Evolutionary conservation across 2,113 vertebrate genomes (phyloP).

Genomic region (Macroglossus sobrinus): DNA sequence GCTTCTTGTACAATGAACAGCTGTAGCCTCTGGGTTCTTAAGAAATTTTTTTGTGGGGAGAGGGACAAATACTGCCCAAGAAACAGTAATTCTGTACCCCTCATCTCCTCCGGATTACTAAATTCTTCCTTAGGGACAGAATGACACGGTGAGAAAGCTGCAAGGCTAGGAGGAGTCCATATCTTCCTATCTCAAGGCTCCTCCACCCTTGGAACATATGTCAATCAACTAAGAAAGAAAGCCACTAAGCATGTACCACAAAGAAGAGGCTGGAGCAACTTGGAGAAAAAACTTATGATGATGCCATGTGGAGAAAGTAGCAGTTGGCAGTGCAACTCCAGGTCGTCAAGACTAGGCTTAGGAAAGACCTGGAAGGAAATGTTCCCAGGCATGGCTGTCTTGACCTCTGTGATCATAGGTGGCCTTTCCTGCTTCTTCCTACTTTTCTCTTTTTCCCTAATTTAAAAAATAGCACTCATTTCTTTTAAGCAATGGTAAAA

Average conservation of each 20-base stretch:
- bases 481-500: neutral
- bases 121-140: neutral
- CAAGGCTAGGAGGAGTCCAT: neutral
- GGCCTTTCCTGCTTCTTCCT: neutral
- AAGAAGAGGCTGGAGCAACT: neutral
- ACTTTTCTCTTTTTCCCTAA: neutral
- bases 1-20: neutral
- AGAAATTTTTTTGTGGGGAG: neutral
- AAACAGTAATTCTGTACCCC: neutral
- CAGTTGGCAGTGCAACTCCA: neutral
- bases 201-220: neutral
- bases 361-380: neutral
- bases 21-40: neutral
- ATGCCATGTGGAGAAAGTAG: neutral
- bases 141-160: neutral
- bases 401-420: neutral
- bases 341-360: neutral
- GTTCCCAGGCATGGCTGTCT: neutral
- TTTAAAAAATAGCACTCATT: neutral
- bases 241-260: neutral
- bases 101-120: neutral
- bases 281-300: neutral
- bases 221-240: neutral
- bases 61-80: fast-evolving
- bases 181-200: neutral